Percentiles rank a stretch among this genome's conserved stretches.
Evolutionary conservation across 2,113 vertebrate genomes (phyloP).

Genomic region (Arizona elegans): DNA sequence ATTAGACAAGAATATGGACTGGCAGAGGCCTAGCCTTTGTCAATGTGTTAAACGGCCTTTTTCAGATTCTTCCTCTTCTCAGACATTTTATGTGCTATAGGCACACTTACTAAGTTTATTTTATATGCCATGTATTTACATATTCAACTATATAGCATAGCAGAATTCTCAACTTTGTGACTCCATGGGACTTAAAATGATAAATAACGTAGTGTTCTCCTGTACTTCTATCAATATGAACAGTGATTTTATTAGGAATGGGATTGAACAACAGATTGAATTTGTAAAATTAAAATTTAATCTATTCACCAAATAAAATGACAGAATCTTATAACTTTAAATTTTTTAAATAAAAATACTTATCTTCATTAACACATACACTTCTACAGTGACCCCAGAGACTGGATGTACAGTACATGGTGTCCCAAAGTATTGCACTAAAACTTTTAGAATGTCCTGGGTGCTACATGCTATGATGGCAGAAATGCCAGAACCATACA

Average conservation of each 20-base stretch:
- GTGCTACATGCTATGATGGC: neutral
- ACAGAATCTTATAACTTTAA: neutral
- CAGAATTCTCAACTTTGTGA: neutral
- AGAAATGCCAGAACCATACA: neutral
- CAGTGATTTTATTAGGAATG: neutral
- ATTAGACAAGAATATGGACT: neutral
- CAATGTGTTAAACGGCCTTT: neutral
- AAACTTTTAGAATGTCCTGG: neutral
- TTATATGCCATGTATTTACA: neutral
- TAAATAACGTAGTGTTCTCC: neutral
- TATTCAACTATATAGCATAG: neutral
- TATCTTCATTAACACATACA: neutral
- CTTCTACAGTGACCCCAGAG: neutral
- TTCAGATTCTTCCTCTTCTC: neutral
- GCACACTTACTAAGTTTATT: neutral
- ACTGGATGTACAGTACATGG: neutral
- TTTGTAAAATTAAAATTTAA: neutral
- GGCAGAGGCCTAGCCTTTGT: neutral
- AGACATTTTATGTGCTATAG: neutral
- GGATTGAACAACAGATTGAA: neutral
- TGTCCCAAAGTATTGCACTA: neutral
- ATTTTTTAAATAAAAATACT: neutral
- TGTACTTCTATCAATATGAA: neutral
- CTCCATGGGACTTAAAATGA: neutral
- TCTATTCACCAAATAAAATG: neutral